Evolutionary conservation across 2,888 invertebrate species (phyloP), one percentile per base, ranked within the genome.

Genomic region (Acanthosepion lycidas): DNA sequence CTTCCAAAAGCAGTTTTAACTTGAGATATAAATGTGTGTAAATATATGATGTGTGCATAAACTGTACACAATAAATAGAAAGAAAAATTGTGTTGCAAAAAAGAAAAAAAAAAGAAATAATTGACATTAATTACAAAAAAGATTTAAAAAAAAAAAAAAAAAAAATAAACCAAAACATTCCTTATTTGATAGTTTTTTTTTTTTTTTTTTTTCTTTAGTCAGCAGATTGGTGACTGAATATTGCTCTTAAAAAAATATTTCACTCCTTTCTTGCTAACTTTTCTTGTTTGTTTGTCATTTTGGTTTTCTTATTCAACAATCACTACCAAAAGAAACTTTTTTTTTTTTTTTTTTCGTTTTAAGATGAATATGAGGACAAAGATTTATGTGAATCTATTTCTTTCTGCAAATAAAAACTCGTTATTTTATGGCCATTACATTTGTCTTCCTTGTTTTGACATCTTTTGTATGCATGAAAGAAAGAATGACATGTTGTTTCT

Each of bases 21-120:
- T 28, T n/a, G 78, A 78, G n/a, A 78, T 78, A 15, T 64, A 26
- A 64, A 64, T 78, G 78, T 33, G 78, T 78, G n/a, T 78, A 78
- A n/a, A 78, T 78, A 78, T n/a, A 78, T 78, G n/a, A 78, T 78
- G n/a, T n/a, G 78, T 78, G 78, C n/a, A 78, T 78, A 78, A 78
- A 42, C 33, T 18, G n/a, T 78, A 78, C 78, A 78, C 78, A 78
- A 78, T n/a, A 78, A 15, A 78, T n/a, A 78, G n/a, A 15, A 78
- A 78, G n/a, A 78, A 78, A 78, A 78, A n/a, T 78, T 78, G 78
- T n/a, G 78, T 78, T n/a, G n/a, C 15, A 78, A n/a, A 78, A 78
- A 78, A 78, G 33, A 78, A 78, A 78, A 78, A 78, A 78, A 78
- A n/a, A 8, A 28, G 0, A 33, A n/a, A 78, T 15, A 78, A 78